Conservation (phyloP, 2,113 vertebrate genomes). For the Oryzias celebensis region DNA sequence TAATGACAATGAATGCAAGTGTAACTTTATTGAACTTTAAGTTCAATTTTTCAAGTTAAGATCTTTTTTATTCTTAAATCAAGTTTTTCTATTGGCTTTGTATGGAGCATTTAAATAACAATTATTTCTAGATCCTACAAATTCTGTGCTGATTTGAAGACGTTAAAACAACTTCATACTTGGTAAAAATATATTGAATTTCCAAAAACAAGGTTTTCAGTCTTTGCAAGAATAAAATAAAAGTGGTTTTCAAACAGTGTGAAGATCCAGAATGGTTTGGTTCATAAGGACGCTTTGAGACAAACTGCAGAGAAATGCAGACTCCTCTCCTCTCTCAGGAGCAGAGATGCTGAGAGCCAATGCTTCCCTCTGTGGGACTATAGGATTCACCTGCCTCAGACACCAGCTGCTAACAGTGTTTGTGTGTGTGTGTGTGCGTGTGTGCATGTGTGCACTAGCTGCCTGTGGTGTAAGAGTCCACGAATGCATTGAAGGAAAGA, state of each 20-base stretch:
- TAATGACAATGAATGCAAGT: too few relatives aligned
- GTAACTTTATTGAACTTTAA: too few relatives aligned
- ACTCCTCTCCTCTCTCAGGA: constrained; percentile 20
- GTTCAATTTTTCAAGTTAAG: too few relatives aligned
- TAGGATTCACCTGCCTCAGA: constrained; percentile 74
- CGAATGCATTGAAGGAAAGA: constrained; percentile 60
- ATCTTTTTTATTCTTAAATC: too few relatives aligned
- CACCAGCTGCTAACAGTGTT: constrained; percentile 66
- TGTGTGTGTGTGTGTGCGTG: constrained; percentile 38
- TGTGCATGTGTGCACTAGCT: constrained; percentile 28
- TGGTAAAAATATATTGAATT: too few relatives aligned
- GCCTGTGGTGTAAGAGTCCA: constrained; percentile 56
- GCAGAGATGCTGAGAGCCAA: constrained; percentile 59
- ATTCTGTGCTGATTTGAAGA: too few relatives aligned
- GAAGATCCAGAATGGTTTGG: background rate
- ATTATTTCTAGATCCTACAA: too few relatives aligned
- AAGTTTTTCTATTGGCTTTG: too few relatives aligned
- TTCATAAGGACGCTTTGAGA: background rate
- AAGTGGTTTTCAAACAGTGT: background rate
- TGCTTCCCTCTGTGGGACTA: constrained; percentile 67
- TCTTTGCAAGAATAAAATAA: background rate
- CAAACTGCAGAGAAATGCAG: background rate
- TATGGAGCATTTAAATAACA: too few relatives aligned
- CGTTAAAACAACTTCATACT: too few relatives aligned
- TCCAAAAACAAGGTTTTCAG: too few relatives aligned